A percentile compares a stretch with the other conserved stretches of the same genome.
Conservation (phyloP, 1,140 invertebrate species). For the Gryllus bimaculatus region DNA sequence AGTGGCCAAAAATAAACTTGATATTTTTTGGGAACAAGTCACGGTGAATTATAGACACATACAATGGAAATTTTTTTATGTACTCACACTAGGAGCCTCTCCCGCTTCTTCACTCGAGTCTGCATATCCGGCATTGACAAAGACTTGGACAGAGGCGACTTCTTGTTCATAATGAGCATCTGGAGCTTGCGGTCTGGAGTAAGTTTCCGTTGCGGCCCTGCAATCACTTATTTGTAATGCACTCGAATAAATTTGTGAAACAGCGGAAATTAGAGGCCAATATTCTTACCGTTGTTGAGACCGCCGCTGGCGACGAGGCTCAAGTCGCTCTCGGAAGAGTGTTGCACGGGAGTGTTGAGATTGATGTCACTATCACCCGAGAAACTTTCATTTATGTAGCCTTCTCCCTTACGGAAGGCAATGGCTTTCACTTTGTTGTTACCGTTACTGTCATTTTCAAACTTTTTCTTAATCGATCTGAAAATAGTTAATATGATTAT, state of each 20-base stretch:
- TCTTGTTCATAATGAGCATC: slow-evolving; percentile 37
- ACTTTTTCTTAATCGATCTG: slow-evolving; percentile 16
- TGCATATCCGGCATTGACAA: slow-evolving; percentile 74
- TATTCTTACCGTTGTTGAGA: not conserved
- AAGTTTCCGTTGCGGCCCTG: slow-evolving; percentile 19
- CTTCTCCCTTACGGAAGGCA: slow-evolving; percentile 34
- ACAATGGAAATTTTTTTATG: not conserved
- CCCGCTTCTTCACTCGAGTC: slow-evolving; percentile 56
- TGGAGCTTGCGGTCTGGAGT: slow-evolving; percentile 36
- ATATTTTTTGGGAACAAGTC: not conserved
- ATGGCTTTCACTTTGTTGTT: slow-evolving; percentile 23
- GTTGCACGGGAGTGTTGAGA: slow-evolving; percentile 20
- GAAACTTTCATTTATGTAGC: slow-evolving; percentile 48
- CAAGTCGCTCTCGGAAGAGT: slow-evolving; percentile 6
- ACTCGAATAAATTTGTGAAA: not conserved
- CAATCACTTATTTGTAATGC: not conserved
- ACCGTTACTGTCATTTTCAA: slow-evolving; percentile 11
- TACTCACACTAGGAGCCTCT: slow-evolving; percentile 57
- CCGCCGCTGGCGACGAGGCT: not conserved
- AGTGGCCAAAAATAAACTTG: not conserved
- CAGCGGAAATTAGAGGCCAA: not conserved
- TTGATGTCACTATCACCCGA: slow-evolving; percentile 26
- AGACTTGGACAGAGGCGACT: slow-evolving; percentile 62
- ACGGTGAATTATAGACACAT: not conserved
- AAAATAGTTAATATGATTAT: not conserved